These are phyloP conservation scores for Poicephalus gulielmi DNA, from an alignment of 2,113 vertebrate species.

Conservation along the genomic window DNA sequence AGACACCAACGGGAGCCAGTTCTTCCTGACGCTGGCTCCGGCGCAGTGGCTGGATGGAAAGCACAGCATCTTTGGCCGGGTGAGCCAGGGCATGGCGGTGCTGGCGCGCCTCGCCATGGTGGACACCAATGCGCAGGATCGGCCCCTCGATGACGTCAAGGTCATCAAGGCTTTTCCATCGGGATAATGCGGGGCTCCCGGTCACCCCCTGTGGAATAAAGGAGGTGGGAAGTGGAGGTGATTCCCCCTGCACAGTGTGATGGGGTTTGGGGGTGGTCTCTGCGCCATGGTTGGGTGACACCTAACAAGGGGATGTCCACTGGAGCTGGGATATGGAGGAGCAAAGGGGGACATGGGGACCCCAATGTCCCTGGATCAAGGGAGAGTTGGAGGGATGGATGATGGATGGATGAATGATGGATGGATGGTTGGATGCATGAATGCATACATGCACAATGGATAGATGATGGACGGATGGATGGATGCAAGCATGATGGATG, in stretches of 20 bases:
- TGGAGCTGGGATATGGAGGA: neutral
- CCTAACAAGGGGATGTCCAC: neutral
- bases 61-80: slow-evolving; percentile 93
- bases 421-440: too few species aligned
- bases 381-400: neutral
- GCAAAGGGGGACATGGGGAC: neutral
- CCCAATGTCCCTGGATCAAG: neutral
- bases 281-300: neutral
- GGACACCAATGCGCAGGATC: slow-evolving; percentile 92
- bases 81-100: slow-evolving; percentile 88
- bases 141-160: slow-evolving; percentile 89
- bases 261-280: neutral
- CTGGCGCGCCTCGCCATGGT: slow-evolving; percentile 93
- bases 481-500: too few species aligned
- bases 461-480: too few species aligned
- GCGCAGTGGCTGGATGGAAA: slow-evolving; percentile 95
- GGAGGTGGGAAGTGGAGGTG: neutral
- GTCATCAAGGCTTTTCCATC: slow-evolving; percentile 82
- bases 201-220: neutral
- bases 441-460: too few species aligned
- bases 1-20: slow-evolving; percentile 95
- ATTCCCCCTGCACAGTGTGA: neutral
- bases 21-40: slow-evolving; percentile 89
- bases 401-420: too few species aligned
- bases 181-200: slow-evolving; percentile 47